phyloP scores from a whole-genome alignment of 2,888 invertebrate species.

The Athripsodes cinereus region DNA sequence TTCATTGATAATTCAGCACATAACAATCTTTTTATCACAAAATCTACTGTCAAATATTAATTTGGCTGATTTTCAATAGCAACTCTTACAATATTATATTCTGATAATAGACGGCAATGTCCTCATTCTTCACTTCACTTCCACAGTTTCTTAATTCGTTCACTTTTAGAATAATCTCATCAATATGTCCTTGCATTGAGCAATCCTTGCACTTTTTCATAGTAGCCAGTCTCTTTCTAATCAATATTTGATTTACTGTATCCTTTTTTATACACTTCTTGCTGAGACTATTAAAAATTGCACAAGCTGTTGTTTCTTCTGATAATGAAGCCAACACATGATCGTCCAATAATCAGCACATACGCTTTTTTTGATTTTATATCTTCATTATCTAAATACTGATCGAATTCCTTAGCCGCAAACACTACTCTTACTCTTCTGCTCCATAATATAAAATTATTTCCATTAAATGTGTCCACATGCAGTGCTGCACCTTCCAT shows the following conservation, averaged over 20 bases:
- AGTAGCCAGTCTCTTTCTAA: background rate
- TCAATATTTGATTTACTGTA: background rate
- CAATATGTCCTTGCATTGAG: background rate
- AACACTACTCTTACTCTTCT: too few relatives aligned
- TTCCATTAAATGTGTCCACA: too few relatives aligned
- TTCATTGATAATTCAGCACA: background rate
- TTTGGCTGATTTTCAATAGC: background rate
- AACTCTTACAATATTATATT: background rate
- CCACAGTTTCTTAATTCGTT: background rate
- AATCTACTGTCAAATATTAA: background rate
- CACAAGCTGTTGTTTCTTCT: background rate
- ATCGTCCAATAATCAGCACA: background rate
- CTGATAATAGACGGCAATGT: background rate
- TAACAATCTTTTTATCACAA: background rate
- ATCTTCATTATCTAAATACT: too few relatives aligned
- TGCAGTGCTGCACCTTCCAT: too few relatives aligned
- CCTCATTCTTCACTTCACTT: background rate
- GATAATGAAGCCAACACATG: background rate
- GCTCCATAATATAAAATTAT: too few relatives aligned
- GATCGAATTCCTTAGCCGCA: too few relatives aligned
- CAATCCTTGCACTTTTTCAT: background rate
- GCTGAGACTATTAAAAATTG: background rate
- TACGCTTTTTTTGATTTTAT: background rate
- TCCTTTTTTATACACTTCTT: background rate
- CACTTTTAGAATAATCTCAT: background rate